Percentiles rank a stretch among this genome's conserved stretches.
Conservation (phyloP, 2,888 invertebrate species). For the Cecidostiba fungosa region DNA sequence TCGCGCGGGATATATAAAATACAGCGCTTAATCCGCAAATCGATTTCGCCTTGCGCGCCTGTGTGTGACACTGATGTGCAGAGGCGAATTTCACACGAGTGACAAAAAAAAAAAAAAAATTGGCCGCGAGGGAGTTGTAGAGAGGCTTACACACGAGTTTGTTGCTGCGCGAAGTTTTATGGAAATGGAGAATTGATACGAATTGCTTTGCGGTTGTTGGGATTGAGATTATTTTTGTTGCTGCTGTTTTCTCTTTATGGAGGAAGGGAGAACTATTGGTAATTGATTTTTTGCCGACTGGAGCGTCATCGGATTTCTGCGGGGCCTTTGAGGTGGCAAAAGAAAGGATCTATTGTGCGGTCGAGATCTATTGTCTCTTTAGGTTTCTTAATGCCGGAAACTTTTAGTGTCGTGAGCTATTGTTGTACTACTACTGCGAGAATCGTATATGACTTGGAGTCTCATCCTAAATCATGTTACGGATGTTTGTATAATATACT, state of each 20-base stretch:
- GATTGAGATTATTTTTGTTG: background rate
- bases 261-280: background rate
- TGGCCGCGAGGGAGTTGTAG: background rate
- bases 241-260: background rate
- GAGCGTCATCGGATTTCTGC: background rate
- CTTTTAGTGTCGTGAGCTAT: background rate
- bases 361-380: background rate
- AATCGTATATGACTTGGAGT: no score
- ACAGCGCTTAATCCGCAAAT: background rate
- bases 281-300: background rate
- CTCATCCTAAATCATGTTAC: background rate
- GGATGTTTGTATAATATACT: background rate
- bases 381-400: background rate
- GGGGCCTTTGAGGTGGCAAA: background rate
- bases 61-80: background rate
- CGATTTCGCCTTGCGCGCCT: background rate
- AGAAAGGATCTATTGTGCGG: background rate
- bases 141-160: background rate
- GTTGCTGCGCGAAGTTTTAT: background rate
- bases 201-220: conserved; percentile 11
- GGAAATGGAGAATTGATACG: conserved; percentile 7
- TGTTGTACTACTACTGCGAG: background rate
- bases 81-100: background rate
- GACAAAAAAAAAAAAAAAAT: background rate
- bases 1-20: background rate